Conservation (phyloP, 2,797 vertebrate species). For the Limnodromus scolopaceus region DNA sequence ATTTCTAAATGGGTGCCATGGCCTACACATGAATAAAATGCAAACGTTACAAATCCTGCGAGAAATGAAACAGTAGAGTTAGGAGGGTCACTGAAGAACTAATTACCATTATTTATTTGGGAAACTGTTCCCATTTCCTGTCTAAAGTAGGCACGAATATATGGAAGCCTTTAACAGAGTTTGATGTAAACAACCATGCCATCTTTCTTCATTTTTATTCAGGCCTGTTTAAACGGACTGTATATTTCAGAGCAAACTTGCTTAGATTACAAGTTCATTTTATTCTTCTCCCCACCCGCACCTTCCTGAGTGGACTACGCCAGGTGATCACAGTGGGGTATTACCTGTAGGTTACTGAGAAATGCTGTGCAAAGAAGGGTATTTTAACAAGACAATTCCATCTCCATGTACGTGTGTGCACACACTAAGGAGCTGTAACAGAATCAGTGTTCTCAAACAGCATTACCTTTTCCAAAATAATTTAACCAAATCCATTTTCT, state of each 20-base stretch:
- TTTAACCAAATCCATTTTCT: background rate
- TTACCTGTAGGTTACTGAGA: background rate
- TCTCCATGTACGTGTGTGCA: background rate
- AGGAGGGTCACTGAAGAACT: background rate
- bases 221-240: background rate
- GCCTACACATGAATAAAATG: background rate
- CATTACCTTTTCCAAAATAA: background rate
- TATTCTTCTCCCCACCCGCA: rapidly evolving
- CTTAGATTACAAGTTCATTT: background rate
- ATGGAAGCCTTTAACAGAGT: background rate
- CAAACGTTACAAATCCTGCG: background rate
- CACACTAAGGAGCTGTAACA: background rate
- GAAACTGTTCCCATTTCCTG: background rate
- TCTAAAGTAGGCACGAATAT: background rate
- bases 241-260: background rate
- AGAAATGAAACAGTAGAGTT: background rate
- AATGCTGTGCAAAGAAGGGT: background rate
- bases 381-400: background rate
- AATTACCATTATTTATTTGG: background rate
- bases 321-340: background rate
- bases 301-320: background rate
- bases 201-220: background rate
- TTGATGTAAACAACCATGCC: background rate
- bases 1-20: background rate
- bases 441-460: background rate